These are phyloP conservation scores for Aphyosemion australe DNA, from an alignment of 2,113 vertebrate species.

Conservation along the genomic window DNA sequence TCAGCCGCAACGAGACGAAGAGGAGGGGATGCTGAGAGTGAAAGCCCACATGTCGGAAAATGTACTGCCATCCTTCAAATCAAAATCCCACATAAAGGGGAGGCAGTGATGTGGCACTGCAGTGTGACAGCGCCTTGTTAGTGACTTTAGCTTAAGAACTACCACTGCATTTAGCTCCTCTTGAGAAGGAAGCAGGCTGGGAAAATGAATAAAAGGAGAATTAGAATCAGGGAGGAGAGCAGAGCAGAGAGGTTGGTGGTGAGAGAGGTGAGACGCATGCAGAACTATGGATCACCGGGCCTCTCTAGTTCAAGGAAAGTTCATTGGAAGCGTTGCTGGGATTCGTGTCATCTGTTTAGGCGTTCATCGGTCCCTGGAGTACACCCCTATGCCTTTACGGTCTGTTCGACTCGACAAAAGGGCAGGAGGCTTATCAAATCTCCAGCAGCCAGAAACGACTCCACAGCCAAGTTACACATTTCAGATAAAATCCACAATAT, in stretches of 20 bases:
- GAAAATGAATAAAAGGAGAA: constrained; percentile 38
- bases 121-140: constrained; percentile 73
- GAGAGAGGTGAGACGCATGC: constrained; percentile 22
- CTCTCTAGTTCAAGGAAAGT: constrained; percentile 74
- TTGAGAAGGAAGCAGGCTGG: constrained; percentile 6
- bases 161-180: constrained; percentile 46
- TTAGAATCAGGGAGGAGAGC: background rate
- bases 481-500: constrained; percentile 57
- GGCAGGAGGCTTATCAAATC: constrained; percentile 62
- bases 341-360: constrained; percentile 73
- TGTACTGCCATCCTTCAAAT: constrained; percentile 68
- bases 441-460: constrained; percentile 63
- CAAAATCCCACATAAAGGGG: constrained; percentile 66
- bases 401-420: constrained; percentile 67
- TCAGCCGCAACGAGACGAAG: constrained; percentile 37
- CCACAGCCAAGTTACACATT: constrained; percentile 57
- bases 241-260: constrained; percentile 7
- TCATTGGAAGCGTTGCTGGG: constrained; percentile 65
- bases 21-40: constrained; percentile 3
- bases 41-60: constrained; percentile 36
- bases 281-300: constrained; percentile 58
- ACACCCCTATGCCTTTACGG: constrained; percentile 56
- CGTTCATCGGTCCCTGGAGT: constrained; percentile 61
- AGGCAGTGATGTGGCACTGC: constrained; percentile 69
- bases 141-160: constrained; percentile 71